These are phyloP conservation scores for Tupaia tana DNA, from an alignment of 2,113 vertebrate genomes.

Conservation along the genomic window DNA sequence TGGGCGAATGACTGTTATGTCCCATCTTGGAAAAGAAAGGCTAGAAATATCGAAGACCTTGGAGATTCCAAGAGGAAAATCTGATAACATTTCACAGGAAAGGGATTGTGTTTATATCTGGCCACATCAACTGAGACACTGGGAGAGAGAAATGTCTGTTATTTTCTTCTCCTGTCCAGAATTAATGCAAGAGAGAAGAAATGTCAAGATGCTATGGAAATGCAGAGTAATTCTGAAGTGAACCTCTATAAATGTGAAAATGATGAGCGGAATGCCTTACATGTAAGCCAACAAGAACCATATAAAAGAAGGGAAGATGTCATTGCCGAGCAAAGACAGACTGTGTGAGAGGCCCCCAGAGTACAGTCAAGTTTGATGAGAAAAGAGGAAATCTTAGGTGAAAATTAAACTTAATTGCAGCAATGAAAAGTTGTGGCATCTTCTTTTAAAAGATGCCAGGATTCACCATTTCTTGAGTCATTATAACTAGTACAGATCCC, in stretches of 20 bases:
- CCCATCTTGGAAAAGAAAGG: not conserved
- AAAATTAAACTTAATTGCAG: not conserved
- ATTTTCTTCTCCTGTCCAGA: not conserved
- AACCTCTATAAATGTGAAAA: not conserved
- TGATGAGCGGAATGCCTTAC: not conserved
- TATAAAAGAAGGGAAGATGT: slow-evolving; percentile 9
- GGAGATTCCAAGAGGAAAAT: not conserved
- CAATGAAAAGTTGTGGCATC: not conserved
- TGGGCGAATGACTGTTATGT: not conserved
- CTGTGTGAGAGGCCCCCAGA: not conserved
- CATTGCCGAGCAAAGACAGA: not conserved
- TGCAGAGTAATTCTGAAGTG: not conserved
- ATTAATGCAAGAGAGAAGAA: not conserved
- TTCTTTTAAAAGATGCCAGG: not conserved
- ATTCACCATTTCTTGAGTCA: not conserved
- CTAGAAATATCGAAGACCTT: not conserved
- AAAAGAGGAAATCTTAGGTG: not conserved
- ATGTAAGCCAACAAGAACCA: not conserved
- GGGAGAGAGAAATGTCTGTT: not conserved
- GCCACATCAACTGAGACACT: not conserved
- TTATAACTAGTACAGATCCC: not conserved
- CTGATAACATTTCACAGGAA: not conserved
- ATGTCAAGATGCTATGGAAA: not conserved
- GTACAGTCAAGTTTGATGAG: not conserved
- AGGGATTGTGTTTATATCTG: not conserved